Evolutionary conservation across 2,113 vertebrate genomes (phyloP).

Genomic region (Todiramphus chloris): DNA sequence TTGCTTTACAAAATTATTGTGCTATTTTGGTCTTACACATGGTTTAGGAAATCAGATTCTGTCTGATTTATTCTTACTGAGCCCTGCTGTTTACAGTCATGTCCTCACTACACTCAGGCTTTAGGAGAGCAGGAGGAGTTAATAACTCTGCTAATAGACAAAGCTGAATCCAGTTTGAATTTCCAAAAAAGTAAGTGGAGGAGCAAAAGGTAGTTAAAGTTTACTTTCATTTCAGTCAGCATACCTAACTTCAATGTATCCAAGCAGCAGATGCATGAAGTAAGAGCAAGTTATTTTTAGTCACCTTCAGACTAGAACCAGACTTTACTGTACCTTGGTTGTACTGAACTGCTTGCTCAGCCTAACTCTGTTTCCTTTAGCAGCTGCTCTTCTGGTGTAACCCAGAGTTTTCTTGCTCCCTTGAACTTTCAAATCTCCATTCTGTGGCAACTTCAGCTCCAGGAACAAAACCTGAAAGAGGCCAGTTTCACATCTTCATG

Average conservation of each 20-base stretch:
- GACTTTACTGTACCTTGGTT: conserved; percentile 83
- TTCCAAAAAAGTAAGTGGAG: neutral
- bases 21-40: neutral
- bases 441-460: conserved; percentile 91
- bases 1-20: conserved; percentile 24
- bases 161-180: neutral
- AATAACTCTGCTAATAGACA: neutral
- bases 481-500: neutral
- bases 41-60: conserved; percentile 2
- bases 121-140: neutral
- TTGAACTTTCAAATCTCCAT: conserved; percentile 79
- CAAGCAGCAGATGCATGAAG: neutral
- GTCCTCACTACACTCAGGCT: neutral
- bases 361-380: conserved; percentile 64
- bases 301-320: neutral
- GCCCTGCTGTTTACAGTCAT: neutral
- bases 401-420: conserved; percentile 91
- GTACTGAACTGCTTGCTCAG: conserved; percentile 91
- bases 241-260: neutral
- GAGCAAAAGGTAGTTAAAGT: neutral
- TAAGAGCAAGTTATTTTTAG: neutral
- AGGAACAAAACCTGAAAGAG: conserved; percentile 88
- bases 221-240: neutral
- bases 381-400: conserved; percentile 81
- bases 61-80: neutral